Conservation (phyloP, 2,888 invertebrate genomes). For the Periphyllus acericola region DNA sequence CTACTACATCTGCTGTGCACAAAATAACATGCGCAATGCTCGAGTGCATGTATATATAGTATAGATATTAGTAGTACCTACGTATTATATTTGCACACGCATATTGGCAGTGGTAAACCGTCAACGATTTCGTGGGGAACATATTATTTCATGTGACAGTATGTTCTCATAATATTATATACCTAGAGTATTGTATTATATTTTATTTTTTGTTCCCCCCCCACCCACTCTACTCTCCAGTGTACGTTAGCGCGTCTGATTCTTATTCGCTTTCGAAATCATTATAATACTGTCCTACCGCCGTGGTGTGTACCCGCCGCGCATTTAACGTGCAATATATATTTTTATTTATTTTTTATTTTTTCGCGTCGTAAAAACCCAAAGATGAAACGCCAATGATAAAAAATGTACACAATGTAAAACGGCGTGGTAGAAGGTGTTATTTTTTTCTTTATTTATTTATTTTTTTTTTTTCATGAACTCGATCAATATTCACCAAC, state of each 20-base stretch:
- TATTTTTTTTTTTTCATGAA: slow-evolving; percentile 17
- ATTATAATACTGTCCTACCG: not conserved
- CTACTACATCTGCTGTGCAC: no score
- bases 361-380: slow-evolving; percentile 3
- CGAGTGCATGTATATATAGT: not conserved
- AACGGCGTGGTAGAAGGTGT: slow-evolving; percentile 4
- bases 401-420: slow-evolving; percentile 33
- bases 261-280: not conserved
- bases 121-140: not conserved
- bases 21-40: no score
- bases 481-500: slow-evolving; percentile 58
- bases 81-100: not conserved
- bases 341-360: not conserved
- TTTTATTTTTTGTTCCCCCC: no score
- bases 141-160: no score
- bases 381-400: slow-evolving; percentile 40
- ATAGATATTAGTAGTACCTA: no score
- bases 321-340: not conserved
- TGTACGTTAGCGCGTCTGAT: no score
- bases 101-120: not conserved
- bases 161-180: no score
- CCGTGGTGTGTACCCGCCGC: no score
- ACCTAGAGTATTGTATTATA: no score
- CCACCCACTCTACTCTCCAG: no score
- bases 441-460: slow-evolving; percentile 1